Evolutionary conservation across 1,140 invertebrate genomes (phyloP), one percentile per base, ranked within the genome.

Genomic region (Dermatophagoides farinae): DNA sequence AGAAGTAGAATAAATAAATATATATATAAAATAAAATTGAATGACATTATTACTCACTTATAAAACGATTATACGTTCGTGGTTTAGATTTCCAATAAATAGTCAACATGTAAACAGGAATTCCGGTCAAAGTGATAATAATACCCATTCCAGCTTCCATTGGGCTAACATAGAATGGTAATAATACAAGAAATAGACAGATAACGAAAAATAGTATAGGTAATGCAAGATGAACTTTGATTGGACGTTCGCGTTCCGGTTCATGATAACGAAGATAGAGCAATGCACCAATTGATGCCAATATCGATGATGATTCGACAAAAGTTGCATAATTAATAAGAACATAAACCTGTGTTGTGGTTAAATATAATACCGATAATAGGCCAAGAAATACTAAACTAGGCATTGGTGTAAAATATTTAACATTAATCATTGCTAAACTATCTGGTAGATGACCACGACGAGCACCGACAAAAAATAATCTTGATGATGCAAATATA

Each of bases 261-360:
- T 77, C 73, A 66, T 81, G 88, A 67, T 84, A 85, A 47, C 91
- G 77, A 53, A 92, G 75, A 77, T 84, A 89, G 11, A 97, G 73
- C 47, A 97, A 77, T 0, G 86, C 88, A 63, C 82, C 80, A 16
- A 95, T 87, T 57, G 88, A 89, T 37, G 92, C 71, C 64, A 83
- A 84, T 44, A 89, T 88, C 71, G 95, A 92, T 64, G 88, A 80
- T 23, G 87, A 71, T 74, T 96, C 91, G 38, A 92, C 86, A 68
- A 96, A 90, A 60, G 85, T 86, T 67, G 86, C 83, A 71, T 96
- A 97, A 61, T 90, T 95, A 67, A 97, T 96, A 12, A 97, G 76
- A 14, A 82, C 77, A 67, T 85, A 85, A 50, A 97, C 79, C 74
- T 96, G 84, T 43, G 72, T 72, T 6, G 75, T 73, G 16, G 72